phyloP scores from a whole-genome alignment of 92 coral and sea anemone genomes.

The Virgularia gustaviana region DNA sequence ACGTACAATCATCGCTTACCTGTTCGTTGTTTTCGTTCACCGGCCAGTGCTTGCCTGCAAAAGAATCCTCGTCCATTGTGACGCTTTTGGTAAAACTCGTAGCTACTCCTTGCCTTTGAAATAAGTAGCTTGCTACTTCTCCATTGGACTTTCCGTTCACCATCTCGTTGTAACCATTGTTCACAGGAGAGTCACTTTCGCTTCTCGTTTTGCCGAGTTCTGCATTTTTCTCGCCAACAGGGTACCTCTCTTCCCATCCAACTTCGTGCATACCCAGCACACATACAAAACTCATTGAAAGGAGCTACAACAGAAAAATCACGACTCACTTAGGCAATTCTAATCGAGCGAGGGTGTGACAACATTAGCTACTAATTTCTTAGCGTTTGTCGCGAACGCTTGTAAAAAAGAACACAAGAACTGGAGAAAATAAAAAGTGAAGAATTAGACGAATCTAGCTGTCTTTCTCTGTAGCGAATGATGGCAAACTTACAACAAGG shows the following conservation, averaged over 20 bases:
- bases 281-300: slow-evolving; percentile 99
- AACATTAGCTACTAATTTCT: slow-evolving; percentile 16
- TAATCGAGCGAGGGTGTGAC: slow-evolving; percentile 94
- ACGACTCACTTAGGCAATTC: slow-evolving; percentile 51
- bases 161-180: slow-evolving; percentile 81
- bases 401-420: too few species aligned
- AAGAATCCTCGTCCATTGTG: slow-evolving; percentile 86
- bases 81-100: slow-evolving; percentile 97
- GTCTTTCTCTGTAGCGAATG: background rate
- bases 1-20: slow-evolving; percentile 55
- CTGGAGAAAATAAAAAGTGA: background rate
- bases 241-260: slow-evolving; percentile 99
- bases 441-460: background rate
- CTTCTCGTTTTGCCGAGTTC: slow-evolving; percentile 77
- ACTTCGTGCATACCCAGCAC: slow-evolving; percentile 99
- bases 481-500: slow-evolving; percentile 34
- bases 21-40: slow-evolving; percentile 66
- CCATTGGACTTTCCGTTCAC: slow-evolving; percentile 94
- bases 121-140: slow-evolving; percentile 96
- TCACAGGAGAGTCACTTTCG: slow-evolving; percentile 68
- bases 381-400: slow-evolving; percentile 12
- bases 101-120: slow-evolving; percentile 99
- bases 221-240: slow-evolving; percentile 80
- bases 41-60: slow-evolving; percentile 92
- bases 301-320: slow-evolving; percentile 78